These are phyloP conservation scores for Proteles cristata DNA, from an alignment of 2,113 vertebrate genomes.

Conservation along the genomic window DNA sequence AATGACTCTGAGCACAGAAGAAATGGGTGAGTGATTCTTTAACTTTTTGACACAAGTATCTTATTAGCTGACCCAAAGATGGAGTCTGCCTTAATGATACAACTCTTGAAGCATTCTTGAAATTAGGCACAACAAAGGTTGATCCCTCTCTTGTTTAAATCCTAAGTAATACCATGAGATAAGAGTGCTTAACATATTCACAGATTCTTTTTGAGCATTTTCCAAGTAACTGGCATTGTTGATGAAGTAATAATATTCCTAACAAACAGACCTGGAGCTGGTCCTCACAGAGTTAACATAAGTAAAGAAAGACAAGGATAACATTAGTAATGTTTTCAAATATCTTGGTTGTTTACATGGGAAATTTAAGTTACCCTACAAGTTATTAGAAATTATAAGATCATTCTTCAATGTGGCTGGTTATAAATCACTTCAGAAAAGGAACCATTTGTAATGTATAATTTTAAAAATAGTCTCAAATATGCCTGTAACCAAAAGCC, in stretches of 20 bases:
- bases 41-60: background rate
- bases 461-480: background rate
- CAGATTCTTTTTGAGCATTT: background rate
- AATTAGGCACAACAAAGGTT: background rate
- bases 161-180: background rate
- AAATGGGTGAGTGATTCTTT: background rate
- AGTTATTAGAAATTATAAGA: background rate
- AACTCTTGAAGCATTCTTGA: background rate
- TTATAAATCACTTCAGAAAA: slow-evolving; percentile 28
- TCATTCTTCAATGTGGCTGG: background rate
- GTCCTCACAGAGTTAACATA: background rate
- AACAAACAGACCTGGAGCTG: background rate
- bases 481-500: background rate
- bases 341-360: background rate
- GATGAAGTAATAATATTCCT: background rate
- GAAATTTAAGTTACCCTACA: background rate
- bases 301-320: background rate
- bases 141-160: background rate
- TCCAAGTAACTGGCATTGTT: background rate
- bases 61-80: background rate
- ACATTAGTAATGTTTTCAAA: background rate
- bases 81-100: background rate
- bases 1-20: background rate
- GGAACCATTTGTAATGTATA: background rate
- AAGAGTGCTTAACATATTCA: background rate